Evolutionary conservation across 2,797 vertebrate species (phyloP), one percentile per base, ranked within the genome.

Genomic region (Pampus argenteus): DNA sequence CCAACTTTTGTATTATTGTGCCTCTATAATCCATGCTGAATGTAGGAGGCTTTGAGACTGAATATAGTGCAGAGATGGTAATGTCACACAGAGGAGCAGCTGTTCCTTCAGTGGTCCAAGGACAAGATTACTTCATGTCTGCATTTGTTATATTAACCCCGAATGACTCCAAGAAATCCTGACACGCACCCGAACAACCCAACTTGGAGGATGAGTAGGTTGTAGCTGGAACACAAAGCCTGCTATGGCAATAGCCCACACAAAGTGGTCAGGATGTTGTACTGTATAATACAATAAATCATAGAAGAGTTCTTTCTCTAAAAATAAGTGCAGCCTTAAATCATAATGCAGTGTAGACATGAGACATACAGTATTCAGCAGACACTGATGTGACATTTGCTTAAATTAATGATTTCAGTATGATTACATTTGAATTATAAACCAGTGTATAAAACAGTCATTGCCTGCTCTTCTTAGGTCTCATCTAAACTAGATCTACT

Each of bases 131-230:
- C 26, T 70, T 76, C 17, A 59, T 65, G 31, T 66, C 13, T 57
- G 7, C 47, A 66, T 6, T 71, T 62, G 23, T 67, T 78, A 54
- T 56, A 71, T 69, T 79, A 77, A 74, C 63, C 71, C 26, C 15
- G 20, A 75, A 69, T 75, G 36, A 63, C 40, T 64, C 38, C 11
- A 65, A 62, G 14, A 72, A 58, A 65, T 40, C 26, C 60, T 64
- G 40, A 69, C 36, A 65, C 23, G 51, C 15, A 31, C 68, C 66
- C 42, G 64, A 66, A 66, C 71, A 73, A 58, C 55, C 70, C 52
- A 83, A 80, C 69, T 86, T 81, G 47, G 63, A 78, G 36, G 67
- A 80, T 69, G 77, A 79, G 79, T 76, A 66, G 79, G 77, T 57
- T 80, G 75, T 55, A 76, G 66, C 76, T 76, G 63, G 66, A 86